These are phyloP conservation scores for Ameiurus melas DNA, from an alignment of 2,113 vertebrate genomes.

Conservation along the genomic window DNA sequence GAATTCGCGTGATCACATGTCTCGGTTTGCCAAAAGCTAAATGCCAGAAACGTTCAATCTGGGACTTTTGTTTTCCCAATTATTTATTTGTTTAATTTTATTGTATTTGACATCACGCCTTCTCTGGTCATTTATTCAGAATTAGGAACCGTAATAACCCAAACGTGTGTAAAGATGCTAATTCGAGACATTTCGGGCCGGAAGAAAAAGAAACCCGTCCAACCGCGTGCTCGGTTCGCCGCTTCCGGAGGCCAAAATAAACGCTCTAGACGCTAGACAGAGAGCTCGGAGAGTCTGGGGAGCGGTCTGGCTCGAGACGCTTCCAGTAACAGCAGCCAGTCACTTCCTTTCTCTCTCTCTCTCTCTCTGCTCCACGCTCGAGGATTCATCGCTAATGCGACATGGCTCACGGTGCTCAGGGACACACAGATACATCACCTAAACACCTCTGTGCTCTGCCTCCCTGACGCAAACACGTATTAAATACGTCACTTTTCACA, in stretches of 20 bases:
- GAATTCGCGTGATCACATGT: not conserved
- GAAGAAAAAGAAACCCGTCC: constrained; percentile 13
- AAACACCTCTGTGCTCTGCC: not conserved
- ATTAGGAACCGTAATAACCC: not conserved
- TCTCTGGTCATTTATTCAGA: not conserved
- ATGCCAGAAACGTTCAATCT: no score
- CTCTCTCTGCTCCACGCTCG: not conserved
- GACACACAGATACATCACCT: not conserved
- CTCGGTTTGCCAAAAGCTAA: no score
- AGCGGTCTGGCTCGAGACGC: constrained; percentile 35
- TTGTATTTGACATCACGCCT: not conserved
- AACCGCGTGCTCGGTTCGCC: constrained; percentile 35
- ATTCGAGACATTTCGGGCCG: constrained; percentile 7
- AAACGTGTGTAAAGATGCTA: constrained; percentile 8
- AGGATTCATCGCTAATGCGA: constrained; percentile 12
- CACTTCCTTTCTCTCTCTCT: constrained; percentile 13
- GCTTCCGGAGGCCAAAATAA: constrained; percentile 40
- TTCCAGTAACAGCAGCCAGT: constrained; percentile 41
- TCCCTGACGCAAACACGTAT: not conserved
- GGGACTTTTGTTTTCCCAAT: not conserved
- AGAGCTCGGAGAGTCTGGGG: constrained; percentile 30
- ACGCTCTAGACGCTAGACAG: constrained; percentile 39
- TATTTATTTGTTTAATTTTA: not conserved
- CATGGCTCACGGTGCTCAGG: not conserved
- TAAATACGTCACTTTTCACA: constrained; percentile 36